Evolutionary conservation across 2,888 invertebrate species (phyloP), one percentile per base, ranked within the genome.

Genomic region (Dryobotodes eremita): DNA sequence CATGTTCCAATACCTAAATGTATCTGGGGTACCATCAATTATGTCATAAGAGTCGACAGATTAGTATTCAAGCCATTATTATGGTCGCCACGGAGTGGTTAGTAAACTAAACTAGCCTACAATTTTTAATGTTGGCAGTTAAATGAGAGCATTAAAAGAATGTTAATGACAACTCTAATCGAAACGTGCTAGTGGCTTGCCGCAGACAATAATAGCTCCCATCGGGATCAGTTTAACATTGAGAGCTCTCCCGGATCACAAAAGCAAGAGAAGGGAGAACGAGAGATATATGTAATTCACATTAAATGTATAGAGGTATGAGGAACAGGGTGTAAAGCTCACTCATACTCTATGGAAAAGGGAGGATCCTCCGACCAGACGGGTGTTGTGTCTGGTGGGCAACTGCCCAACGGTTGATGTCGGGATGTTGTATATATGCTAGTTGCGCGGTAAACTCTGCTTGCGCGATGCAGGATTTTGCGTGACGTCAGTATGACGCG

Each of bases 121-220:
- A 23, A 23, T 62, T 42, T 50, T 53, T 53, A 17, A 23, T 61
- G 42, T 15, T 11, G 36, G 78, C 78, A 8, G 23, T 50, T 50
- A 50, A 61, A 53, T 13, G 36, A 53, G n/a, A 53, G 17, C 53
- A 53, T 81, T 71, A 15, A 17, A 61, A 36, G 74, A 82, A 82
- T 82, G 36, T 61, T 53, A 73, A 53, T 71, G 81, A n/a, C 26
- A 31, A 70, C n/a, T 77, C 0, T 31, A 81, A 77, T 50, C 31
- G 17, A 31, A 71, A 46, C 20, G 15, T 13, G 50, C 46, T 15
- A 3, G 7, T 53, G 50, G 20, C 31, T n/a, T 13, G 20, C n/a
- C 68, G 66, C 31, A 23, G 36, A 20, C n/a, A 61, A 4, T n/a
- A 23, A 26, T 26, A 0, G 8, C 42, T 61, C 17, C 6, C 26